phyloP scores from a whole-genome alignment of 2,113 vertebrate species.

The Mugil cephalus region DNA sequence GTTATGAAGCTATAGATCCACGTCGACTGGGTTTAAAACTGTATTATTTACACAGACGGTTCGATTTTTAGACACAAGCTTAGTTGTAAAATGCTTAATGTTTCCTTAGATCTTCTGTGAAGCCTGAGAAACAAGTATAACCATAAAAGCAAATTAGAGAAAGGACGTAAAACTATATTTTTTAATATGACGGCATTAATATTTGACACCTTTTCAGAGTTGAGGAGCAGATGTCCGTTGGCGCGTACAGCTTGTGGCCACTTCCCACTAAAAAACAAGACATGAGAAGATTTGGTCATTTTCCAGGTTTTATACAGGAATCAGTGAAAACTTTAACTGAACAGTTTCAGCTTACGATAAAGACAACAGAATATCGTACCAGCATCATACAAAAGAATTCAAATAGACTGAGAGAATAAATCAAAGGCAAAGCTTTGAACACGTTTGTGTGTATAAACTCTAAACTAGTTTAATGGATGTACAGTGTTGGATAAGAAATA shows the following conservation, averaged over 20 bases:
- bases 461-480: no score
- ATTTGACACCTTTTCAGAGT: slow-evolving; percentile 93
- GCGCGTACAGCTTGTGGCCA: slow-evolving; percentile 95
- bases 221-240: slow-evolving; percentile 97
- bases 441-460: no score
- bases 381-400: no score
- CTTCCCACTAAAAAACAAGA: slow-evolving; percentile 85
- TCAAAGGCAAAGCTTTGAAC: no score
- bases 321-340: no score
- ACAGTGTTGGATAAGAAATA: no score
- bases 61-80: no score
- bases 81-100: neutral
- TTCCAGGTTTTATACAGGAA: no score
- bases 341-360: no score
- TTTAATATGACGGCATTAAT: neutral
- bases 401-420: no score
- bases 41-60: neutral
- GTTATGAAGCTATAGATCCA: neutral
- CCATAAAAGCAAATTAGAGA: neutral
- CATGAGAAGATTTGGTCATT: neutral
- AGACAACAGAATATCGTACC: no score
- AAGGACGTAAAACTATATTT: neutral
- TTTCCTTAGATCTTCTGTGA: no score
- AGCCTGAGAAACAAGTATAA: neutral
- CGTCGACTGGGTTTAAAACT: slow-evolving; percentile 27